Conservation (phyloP, 2,888 invertebrate genomes). For the Coenonympha arcania region DNA sequence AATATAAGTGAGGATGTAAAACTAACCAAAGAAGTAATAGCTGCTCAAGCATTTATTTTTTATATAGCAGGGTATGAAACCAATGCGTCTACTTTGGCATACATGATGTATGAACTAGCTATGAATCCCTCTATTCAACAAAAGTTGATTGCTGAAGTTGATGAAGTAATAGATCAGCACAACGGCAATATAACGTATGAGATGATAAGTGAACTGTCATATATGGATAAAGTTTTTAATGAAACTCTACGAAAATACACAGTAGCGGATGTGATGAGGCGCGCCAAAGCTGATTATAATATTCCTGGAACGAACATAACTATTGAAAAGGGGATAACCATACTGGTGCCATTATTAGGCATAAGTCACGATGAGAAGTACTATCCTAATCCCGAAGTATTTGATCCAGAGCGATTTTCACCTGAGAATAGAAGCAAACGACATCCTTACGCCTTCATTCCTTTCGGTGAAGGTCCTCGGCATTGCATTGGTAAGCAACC, state of each 20-base stretch:
- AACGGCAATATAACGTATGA: conserved; percentile 51
- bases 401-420: conserved; percentile 63
- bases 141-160: conserved; percentile 43
- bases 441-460: conserved; percentile 49
- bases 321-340: not conserved
- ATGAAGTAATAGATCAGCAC: conserved; percentile 37
- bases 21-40: not conserved
- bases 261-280: not conserved
- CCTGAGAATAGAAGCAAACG: conserved; percentile 38
- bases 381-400: conserved; percentile 56
- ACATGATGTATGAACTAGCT: conserved; percentile 48
- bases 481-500: conserved; percentile 60
- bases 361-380: conserved; percentile 41
- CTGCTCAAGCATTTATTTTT: conserved; percentile 26
- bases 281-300: not conserved
- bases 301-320: not conserved
- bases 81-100: conserved; percentile 52
- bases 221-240: conserved; percentile 49
- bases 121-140: conserved; percentile 49
- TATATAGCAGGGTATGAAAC: conserved; percentile 63
- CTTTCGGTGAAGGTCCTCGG: conserved; percentile 54
- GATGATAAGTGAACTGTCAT: conserved; percentile 47
- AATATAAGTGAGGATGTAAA: not conserved
- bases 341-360: not conserved
- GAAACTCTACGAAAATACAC: conserved; percentile 19